Percentiles rank a stretch among this genome's conserved stretches.
Conservation (phyloP, 2,113 vertebrate genomes). For the Halcyon senegalensis region DNA sequence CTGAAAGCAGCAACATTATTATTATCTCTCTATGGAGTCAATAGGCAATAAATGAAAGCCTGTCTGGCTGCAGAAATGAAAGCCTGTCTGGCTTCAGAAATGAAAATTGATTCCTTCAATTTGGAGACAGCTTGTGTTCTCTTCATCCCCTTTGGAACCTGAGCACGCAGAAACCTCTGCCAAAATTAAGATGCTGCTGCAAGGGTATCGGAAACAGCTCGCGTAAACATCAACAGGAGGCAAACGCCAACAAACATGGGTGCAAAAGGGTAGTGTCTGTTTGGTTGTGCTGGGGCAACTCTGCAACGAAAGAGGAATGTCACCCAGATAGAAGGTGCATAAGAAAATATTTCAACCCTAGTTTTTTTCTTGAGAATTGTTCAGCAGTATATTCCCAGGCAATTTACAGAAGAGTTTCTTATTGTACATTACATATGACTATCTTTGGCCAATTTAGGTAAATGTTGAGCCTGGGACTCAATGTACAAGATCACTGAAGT, state of each 20-base stretch:
- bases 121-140: constrained; percentile 26
- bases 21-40: constrained; percentile 22
- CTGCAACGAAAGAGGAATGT: constrained; percentile 32
- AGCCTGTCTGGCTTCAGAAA: constrained; percentile 29
- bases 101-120: constrained; percentile 48
- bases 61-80: constrained; percentile 33
- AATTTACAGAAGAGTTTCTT: neutral
- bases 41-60: constrained; percentile 31
- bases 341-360: constrained; percentile 51
- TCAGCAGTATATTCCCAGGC: constrained; percentile 7
- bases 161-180: neutral
- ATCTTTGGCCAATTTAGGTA: neutral
- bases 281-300: neutral
- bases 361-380: constrained; percentile 13
- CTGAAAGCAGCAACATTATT: constrained; percentile 1
- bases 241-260: constrained; percentile 40
- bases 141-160: constrained; percentile 1
- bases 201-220: neutral
- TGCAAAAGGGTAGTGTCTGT: neutral
- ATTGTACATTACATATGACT: neutral
- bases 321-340: constrained; percentile 10
- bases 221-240: constrained; percentile 23
- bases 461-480: neutral
- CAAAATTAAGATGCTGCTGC: constrained; percentile 14
- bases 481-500: neutral